A percentile compares a stretch with the other conserved stretches of the same genome.
Evolutionary conservation across 2,113 vertebrate species (phyloP).

Genomic region (Recurvirostra avosetta): DNA sequence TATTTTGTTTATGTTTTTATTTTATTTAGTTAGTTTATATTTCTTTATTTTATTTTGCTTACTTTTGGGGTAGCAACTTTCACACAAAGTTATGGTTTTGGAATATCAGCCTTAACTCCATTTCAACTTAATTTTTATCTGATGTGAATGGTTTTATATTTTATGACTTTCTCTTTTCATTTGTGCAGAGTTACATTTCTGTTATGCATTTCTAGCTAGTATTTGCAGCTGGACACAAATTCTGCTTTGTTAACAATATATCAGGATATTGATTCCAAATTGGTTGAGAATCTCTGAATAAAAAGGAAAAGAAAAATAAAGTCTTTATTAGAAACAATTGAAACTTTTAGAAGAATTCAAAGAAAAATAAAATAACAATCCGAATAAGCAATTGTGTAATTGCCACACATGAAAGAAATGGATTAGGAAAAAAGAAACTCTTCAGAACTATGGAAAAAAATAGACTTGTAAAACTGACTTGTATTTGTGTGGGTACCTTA

Average conservation of each 20-base stretch:
- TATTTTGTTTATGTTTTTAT: neutral
- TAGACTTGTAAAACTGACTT: neutral
- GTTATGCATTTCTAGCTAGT: neutral
- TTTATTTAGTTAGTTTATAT: neutral
- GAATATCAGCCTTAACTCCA: neutral
- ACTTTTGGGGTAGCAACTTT: neutral
- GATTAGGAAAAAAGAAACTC: neutral
- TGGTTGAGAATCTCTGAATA: neutral
- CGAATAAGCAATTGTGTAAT: neutral
- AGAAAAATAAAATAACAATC: neutral
- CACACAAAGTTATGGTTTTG: neutral
- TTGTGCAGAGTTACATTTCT: neutral
- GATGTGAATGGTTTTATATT: neutral
- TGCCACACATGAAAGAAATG: neutral
- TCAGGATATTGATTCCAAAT: neutral
- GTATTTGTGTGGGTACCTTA: neutral
- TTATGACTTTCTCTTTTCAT: neutral
- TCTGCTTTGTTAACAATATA: neutral
- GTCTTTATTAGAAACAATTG: neutral
- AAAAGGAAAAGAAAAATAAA: neutral
- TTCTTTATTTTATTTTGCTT: neutral
- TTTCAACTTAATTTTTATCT: neutral
- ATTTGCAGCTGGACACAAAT: neutral
- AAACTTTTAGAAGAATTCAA: neutral
- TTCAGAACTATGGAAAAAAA: neutral